Conservation (phyloP, 2,113 vertebrate species). For the Cynoglossus semilaevis region DNA sequence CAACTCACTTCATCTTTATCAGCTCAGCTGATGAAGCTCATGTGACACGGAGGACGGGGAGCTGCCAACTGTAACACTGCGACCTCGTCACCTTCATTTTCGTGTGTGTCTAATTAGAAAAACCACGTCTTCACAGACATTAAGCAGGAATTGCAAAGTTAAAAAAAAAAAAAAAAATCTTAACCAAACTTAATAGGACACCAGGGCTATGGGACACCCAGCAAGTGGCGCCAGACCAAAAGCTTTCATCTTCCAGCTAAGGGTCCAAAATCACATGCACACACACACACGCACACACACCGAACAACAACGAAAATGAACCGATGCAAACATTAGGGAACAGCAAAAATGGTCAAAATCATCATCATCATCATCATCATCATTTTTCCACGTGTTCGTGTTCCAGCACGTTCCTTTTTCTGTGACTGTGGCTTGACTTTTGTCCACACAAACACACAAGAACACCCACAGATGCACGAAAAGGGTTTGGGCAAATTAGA, state of each 20-base stretch:
- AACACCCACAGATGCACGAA: no score
- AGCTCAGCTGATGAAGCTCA: no score
- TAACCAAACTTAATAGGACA: conserved; percentile 26
- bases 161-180: background rate
- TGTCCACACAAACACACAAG: no score
- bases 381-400: background rate
- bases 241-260: conserved; percentile 74
- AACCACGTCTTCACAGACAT: no score
- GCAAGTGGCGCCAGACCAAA: conserved; percentile 32
- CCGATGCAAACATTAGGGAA: conserved; percentile 66
- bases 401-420: background rate
- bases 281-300: conserved; percentile 11
- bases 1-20: no score
- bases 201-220: conserved; percentile 60
- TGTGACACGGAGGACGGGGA: background rate
- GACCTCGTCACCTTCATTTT: conserved; percentile 6
- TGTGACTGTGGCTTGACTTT: no score
- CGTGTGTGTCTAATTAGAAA: conserved; percentile 19
- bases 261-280: conserved; percentile 26
- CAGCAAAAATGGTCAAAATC: conserved; percentile 61
- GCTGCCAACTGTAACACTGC: background rate
- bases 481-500: no score
- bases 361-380: background rate
- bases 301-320: conserved; percentile 17
- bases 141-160: conserved; percentile 3